Base-by-base conservation (phyloP, 1,140 invertebrate species). In the Proctacanthus coquilletti region DNA sequence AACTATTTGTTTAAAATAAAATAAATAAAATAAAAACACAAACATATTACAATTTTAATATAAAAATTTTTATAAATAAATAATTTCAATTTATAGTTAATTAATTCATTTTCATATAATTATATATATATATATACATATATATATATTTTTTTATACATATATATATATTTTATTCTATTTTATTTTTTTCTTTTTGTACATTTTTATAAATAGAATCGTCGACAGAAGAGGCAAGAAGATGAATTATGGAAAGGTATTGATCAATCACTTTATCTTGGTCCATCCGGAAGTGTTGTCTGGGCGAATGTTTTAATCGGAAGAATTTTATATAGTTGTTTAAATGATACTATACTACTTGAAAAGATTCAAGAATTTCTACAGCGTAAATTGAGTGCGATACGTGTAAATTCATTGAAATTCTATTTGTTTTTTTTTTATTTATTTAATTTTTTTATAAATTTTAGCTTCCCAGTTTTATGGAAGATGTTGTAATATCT, bases 371-470 rank as follows among this genome's bases (percentile, higher is more conserved):
- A 74, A 45, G 76, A 83, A 15, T 80, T 81, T 48, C 75, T 93
- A 49, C 84, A 92, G 58, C 76, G 74, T 46, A 94, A 94, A 65
- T 62, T 94, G 1, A 76, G 74, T 43, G 80, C 82, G 39, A 84
- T 93, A 46, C 84, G 80, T 61, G 74, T 66, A 38, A 25, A 36
- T 43, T 33, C 11, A 25, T 36, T n/a, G n/a, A 25, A 25, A 8
- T 25, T 25, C n/a, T 25, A n/a, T 25, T 25, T 25, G 6, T 25
- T 25, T 25, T 25, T 25, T 25, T 25, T n/a, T 8, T 25, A 8
- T 11, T 27, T 3, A 25, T 13, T 17, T 19, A 38, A 8, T 20
- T 21, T 14, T 39, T 21, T 29, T 17, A n/a, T 42, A 2, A 34
- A 36, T 41, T 59, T 19, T 55, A 79, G 69, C 60, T 92, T 29